These are phyloP conservation scores for Lytechinus variegatus DNA, from an alignment of 35 echinoderm and acorn worm genomes.

Conservation along the genomic window DNA sequence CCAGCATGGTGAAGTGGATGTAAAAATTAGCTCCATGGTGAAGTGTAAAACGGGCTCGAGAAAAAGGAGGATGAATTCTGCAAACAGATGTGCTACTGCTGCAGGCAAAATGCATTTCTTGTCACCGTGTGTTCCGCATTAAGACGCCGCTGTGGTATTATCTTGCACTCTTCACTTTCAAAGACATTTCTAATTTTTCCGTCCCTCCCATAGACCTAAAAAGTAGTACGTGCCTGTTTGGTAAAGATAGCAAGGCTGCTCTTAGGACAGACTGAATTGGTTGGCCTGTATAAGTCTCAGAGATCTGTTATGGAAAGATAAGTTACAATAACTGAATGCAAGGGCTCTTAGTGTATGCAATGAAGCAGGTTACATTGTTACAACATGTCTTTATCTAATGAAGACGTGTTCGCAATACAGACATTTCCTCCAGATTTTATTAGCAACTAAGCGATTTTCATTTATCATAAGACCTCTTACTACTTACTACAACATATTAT, in stretches of 20 bases:
- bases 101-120: background rate
- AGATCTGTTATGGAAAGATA: background rate
- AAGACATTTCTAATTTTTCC: constrained; percentile 2
- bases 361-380: background rate
- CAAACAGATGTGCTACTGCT: background rate
- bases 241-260: background rate
- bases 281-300: background rate
- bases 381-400: background rate
- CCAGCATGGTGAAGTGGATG: background rate
- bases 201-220: background rate
- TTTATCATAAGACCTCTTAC: too few species aligned
- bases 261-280: background rate
- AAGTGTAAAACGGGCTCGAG: background rate
- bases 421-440: background rate
- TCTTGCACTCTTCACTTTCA: constrained; percentile 17
- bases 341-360: background rate
- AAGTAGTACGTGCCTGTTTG: background rate
- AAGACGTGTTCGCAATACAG: background rate
- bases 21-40: background rate
- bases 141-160: background rate
- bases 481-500: too few species aligned
- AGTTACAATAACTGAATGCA: background rate
- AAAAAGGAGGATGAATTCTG: background rate
- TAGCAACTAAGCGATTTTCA: too few species aligned
- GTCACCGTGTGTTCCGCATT: background rate